Conservation (phyloP, 2,797 vertebrate genomes). For the Paratrypauchen microcephalus region DNA sequence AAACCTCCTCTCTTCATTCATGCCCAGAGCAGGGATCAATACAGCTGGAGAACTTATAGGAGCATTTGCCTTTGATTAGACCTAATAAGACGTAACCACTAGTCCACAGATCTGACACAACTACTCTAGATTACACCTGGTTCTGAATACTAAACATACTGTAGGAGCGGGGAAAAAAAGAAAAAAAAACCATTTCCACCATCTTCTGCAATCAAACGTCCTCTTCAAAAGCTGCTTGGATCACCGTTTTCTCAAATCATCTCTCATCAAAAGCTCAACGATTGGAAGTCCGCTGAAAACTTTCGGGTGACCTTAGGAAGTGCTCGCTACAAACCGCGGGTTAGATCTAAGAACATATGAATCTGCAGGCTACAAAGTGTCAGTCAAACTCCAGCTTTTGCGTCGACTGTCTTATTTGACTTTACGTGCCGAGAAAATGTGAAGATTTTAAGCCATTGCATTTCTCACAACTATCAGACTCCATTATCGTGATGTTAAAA, state of each 20-base stretch:
- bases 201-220: constrained; percentile 41
- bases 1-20: background rate
- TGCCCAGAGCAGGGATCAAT: constrained; percentile 36
- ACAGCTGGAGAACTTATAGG: constrained; percentile 43
- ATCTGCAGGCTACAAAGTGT: constrained; percentile 8
- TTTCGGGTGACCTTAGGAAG: constrained; percentile 30
- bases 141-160: constrained; percentile 58
- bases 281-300: constrained; percentile 21
- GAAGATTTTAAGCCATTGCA: constrained; percentile 12
- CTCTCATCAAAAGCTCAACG: constrained; percentile 27
- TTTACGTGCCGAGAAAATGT: background rate
- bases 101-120: constrained; percentile 61
- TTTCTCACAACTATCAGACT: background rate
- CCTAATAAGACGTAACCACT: constrained; percentile 61
- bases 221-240: constrained; percentile 66
- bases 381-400: background rate
- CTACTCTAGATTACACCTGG: constrained; percentile 44
- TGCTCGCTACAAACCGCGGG: constrained; percentile 21
- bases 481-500: background rate
- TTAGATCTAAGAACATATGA: constrained; percentile 16
- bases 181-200: constrained; percentile 16
- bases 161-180: constrained; percentile 21
- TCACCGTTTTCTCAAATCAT: constrained; percentile 54
- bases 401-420: background rate
- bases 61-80: constrained; percentile 64